Percentiles rank a stretch among this genome's conserved stretches.
These are phyloP conservation scores for Thereuonema tuberculata DNA, from an alignment of 1,140 invertebrate genomes.

Conservation along the genomic window DNA sequence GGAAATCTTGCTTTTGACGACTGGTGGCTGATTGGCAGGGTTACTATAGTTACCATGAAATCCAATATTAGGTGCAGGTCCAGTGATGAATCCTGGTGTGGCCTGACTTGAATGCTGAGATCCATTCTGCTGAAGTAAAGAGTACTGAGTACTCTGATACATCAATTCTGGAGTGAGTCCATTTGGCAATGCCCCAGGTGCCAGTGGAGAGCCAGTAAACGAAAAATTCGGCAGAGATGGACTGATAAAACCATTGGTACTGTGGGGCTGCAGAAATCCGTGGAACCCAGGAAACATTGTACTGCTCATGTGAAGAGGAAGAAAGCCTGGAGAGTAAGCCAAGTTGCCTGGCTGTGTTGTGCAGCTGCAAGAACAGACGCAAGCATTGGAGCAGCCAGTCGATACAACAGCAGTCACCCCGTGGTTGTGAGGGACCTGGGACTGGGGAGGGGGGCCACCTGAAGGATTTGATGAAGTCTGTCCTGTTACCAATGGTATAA, in stretches of 20 bases:
- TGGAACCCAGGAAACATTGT: neutral
- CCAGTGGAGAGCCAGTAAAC: neutral
- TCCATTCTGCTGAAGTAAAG: neutral
- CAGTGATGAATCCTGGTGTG: conserved; percentile 11
- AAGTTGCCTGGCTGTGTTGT: neutral
- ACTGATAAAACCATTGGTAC: neutral
- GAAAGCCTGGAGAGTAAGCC: neutral
- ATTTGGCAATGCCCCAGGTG: conserved; percentile 11
- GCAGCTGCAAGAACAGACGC: conserved; percentile 11
- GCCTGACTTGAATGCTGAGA: conserved; percentile 1
- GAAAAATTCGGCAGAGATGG: neutral
- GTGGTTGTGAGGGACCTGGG: neutral
- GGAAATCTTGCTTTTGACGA: conserved; percentile 34
- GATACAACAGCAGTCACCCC: conserved; percentile 13
- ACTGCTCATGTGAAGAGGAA: conserved; percentile 1
- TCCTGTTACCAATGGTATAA: conserved; percentile 10
- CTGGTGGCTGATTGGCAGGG: conserved; percentile 3
- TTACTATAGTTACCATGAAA: conserved; percentile 9
- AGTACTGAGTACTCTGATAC: conserved; percentile 13
- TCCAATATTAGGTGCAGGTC: conserved; percentile 10
- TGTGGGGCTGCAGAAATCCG: neutral
- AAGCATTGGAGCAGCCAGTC: conserved; percentile 7
- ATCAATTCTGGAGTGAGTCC: conserved; percentile 18
- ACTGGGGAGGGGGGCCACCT: neutral
- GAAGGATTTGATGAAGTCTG: conserved; percentile 1